Evolutionary conservation across 2,113 vertebrate genomes (phyloP).

Genomic region (Accipiter virgatus): DNA sequence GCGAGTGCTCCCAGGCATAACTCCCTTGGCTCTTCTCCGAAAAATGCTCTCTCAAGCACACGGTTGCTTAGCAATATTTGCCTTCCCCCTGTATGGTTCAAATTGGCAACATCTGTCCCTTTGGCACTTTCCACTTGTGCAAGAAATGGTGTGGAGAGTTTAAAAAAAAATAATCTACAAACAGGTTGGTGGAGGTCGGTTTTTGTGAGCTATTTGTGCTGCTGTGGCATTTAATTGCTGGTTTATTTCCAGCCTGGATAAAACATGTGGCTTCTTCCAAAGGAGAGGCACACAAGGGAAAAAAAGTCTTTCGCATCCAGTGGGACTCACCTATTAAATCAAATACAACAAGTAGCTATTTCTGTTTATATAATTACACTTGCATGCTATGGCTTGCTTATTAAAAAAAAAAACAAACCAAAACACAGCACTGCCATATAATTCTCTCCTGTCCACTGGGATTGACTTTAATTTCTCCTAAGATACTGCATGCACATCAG

Average conservation of each 20-base stretch:
- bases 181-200: not conserved
- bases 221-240: not conserved
- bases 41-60: slow-evolving; percentile 75
- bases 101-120: slow-evolving; percentile 78
- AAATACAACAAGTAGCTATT: slow-evolving; percentile 2
- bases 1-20: slow-evolving; percentile 70
- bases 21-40: slow-evolving; percentile 79
- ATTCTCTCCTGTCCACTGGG: not conserved
- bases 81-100: slow-evolving; percentile 72
- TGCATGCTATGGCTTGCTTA: not conserved
- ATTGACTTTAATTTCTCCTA: not conserved
- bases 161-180: slow-evolving; percentile 6
- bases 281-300: not conserved
- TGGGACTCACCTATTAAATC: slow-evolving; percentile 40
- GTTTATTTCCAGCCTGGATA: slow-evolving; percentile 8
- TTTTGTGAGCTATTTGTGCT: not conserved
- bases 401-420: not conserved
- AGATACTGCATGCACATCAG: not conserved
- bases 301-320: not conserved
- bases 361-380: not conserved
- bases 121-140: slow-evolving; percentile 62
- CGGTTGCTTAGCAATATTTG: slow-evolving; percentile 81
- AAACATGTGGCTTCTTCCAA: not conserved
- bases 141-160: not conserved
- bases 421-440: not conserved